phyloP scores from a whole-genome alignment of 2,113 vertebrate genomes.

The Galbula dea region DNA sequence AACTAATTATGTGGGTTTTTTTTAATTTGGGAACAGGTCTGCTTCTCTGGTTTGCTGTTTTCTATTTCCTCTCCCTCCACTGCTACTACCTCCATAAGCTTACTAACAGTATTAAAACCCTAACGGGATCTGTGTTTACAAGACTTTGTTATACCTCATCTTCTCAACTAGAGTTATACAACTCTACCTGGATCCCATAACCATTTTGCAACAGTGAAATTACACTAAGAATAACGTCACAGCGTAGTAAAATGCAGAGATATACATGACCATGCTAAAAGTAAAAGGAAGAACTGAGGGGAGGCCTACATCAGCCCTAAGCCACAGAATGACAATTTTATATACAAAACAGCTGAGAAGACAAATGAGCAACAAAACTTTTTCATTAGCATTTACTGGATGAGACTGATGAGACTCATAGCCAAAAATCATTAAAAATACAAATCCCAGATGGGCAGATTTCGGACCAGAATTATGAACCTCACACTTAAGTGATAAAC shows the following conservation, averaged over 20 bases:
- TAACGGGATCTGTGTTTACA: neutral
- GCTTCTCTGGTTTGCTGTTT: neutral
- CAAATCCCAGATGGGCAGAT: constrained; percentile 26
- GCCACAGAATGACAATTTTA: constrained; percentile 36
- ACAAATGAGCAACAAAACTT: neutral
- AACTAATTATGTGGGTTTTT: neutral
- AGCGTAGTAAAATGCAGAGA: neutral
- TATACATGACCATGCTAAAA: neutral
- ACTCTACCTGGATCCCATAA: neutral
- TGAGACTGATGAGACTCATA: neutral
- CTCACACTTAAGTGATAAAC: neutral
- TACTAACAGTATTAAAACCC: neutral
- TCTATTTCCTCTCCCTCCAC: neutral
- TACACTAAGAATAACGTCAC: neutral
- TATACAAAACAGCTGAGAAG: neutral
- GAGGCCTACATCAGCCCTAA: neutral
- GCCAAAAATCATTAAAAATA: constrained; percentile 1
- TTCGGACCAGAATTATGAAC: neutral
- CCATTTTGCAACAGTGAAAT: neutral
- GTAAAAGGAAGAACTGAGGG: neutral
- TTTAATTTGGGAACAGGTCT: neutral
- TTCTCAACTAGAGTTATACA: neutral
- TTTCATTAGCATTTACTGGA: neutral
- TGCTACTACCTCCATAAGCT: neutral
- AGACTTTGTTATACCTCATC: neutral